Percentiles rank a stretch among this genome's conserved stretches.
These are phyloP conservation scores for Meganola albula DNA, from an alignment of 2,888 invertebrate species.

Conservation along the genomic window DNA sequence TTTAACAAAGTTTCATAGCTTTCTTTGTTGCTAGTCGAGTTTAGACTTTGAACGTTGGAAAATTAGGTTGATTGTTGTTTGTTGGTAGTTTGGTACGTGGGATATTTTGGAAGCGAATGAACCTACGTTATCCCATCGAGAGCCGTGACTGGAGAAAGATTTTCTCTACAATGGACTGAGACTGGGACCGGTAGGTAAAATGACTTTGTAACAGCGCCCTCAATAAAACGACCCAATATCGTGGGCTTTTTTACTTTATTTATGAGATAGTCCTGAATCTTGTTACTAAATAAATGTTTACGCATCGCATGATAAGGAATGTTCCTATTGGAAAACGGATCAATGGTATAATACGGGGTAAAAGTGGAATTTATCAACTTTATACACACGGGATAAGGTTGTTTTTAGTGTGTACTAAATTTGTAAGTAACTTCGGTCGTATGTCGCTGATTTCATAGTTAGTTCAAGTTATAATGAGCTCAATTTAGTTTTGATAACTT, in stretches of 20 bases:
- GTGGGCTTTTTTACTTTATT: conserved; percentile 59
- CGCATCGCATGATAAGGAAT: conserved; percentile 20
- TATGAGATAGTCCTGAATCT: conserved; percentile 46
- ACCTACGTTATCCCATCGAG: conserved; percentile 76
- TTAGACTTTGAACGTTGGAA: conserved; percentile 52
- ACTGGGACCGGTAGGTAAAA: conserved; percentile 66
- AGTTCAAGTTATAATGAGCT: conserved; percentile 54
- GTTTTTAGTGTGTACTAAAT: conserved; percentile 1
- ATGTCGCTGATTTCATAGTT: conserved; percentile 46
- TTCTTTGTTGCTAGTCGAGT: conserved; percentile 60
- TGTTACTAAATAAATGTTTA: conserved; percentile 36
- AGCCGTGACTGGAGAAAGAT: conserved; percentile 78
- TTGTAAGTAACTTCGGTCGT: conserved; percentile 23
- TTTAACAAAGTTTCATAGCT: conserved; percentile 79
- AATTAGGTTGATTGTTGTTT: conserved; percentile 63
- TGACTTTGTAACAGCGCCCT: conserved; percentile 72
- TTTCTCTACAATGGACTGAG: conserved; percentile 75
- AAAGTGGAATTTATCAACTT: conserved; percentile 11
- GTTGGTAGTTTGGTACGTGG: conserved; percentile 38
- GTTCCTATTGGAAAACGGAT: conserved; percentile 17
- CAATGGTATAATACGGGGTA: conserved; percentile 11
- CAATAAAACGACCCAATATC: conserved; percentile 68
- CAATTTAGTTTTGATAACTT: conserved; percentile 39
- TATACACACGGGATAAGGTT: conserved; percentile 12
- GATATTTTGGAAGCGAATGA: conserved; percentile 46